Evolutionary conservation across 2,113 vertebrate genomes (phyloP).

Genomic region (Capricornis sumatraensis): DNA sequence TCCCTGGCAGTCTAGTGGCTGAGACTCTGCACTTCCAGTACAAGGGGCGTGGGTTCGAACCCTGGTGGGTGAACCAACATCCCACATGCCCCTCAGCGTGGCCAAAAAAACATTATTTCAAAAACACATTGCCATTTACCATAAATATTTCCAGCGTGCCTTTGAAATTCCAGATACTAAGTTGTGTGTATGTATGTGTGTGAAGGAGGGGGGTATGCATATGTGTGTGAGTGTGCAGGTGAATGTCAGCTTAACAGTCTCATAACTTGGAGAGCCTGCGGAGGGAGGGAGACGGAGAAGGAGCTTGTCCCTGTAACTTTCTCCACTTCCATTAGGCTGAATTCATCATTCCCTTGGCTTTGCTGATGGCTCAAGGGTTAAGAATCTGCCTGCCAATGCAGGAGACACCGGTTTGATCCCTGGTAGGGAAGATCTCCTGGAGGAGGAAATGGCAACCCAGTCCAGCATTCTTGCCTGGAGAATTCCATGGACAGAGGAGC

Average conservation of each 20-base stretch:
- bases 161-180: not conserved
- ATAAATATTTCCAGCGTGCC: not conserved
- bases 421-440: not conserved
- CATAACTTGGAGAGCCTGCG: not conserved
- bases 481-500: not conserved
- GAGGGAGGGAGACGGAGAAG: not conserved
- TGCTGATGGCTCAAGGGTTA: not conserved
- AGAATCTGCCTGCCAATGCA: not conserved
- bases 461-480: not conserved
- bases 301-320: not conserved
- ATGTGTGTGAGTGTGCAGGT: not conserved
- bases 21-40: not conserved
- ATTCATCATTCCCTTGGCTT: not conserved
- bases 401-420: not conserved
- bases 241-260: not conserved
- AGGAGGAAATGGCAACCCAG: not conserved
- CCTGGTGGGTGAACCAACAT: not conserved
- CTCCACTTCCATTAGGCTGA: not conserved
- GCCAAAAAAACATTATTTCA: not conserved
- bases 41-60: not conserved
- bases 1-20: not conserved
- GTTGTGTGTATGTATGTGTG: not conserved
- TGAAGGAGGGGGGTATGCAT: fast-evolving
- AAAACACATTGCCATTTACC: not conserved
- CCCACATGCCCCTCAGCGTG: not conserved